Evolutionary conservation across 2,113 vertebrate species (phyloP).

Genomic region (Pholis gunnellus): DNA sequence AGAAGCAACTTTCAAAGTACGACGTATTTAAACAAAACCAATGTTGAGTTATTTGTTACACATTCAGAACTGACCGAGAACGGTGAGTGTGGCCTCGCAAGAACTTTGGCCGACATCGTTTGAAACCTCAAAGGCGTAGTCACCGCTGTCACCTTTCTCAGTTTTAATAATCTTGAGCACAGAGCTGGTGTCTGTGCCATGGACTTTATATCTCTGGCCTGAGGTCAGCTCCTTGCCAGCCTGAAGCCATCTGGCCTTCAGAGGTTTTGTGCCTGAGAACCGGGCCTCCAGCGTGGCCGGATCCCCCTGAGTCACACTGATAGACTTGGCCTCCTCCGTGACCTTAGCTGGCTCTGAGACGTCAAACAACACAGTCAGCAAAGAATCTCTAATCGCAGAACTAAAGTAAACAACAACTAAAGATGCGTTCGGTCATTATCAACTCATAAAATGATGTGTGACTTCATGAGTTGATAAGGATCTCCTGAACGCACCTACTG

Average conservation of each 20-base stretch:
- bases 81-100: constrained; percentile 91
- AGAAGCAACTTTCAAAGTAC: background rate
- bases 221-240: constrained; percentile 89
- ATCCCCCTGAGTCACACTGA: constrained; percentile 97
- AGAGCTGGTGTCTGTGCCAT: constrained; percentile 90
- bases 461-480: constrained; percentile 22
- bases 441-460: background rate
- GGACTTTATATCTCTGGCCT: constrained; percentile 92
- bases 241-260: constrained; percentile 92
- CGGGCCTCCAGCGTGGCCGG: constrained; percentile 94
- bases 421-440: background rate
- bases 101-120: constrained; percentile 93
- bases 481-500: background rate
- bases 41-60: background rate
- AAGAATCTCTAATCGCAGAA: constrained; percentile 2
- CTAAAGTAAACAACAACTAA: background rate
- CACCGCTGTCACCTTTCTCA: constrained; percentile 91
- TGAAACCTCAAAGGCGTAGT: constrained; percentile 93
- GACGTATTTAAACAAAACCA: background rate
- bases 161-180: constrained; percentile 91
- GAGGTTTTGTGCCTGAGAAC: constrained; percentile 94
- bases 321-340: constrained; percentile 91
- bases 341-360: constrained; percentile 94
- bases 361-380: constrained; percentile 63
- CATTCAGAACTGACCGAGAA: constrained; percentile 89